Evolutionary conservation across 2,113 vertebrate genomes (phyloP).

Genomic region (Microcebus murinus): DNA sequence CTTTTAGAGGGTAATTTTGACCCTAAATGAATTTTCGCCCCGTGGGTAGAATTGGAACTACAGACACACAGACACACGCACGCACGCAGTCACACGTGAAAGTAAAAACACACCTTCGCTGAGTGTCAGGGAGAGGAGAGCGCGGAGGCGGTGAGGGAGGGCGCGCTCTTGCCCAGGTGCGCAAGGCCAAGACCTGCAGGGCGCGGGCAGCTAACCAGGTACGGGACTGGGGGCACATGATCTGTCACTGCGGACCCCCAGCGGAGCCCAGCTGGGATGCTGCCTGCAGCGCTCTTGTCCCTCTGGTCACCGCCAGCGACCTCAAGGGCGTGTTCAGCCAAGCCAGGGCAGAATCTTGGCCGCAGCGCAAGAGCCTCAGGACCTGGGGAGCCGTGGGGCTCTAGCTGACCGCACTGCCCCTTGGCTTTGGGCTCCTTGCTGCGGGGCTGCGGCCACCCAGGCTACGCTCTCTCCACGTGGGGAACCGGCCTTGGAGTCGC

Average conservation of each 20-base stretch:
- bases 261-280: background rate
- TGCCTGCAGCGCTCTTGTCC: background rate
- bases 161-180: background rate
- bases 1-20: background rate
- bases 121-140: background rate
- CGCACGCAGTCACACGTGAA: background rate
- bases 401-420: accelerated
- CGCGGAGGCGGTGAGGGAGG: background rate
- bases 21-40: background rate
- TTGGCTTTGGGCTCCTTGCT: background rate
- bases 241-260: background rate
- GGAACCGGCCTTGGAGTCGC: background rate
- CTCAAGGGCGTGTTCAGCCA: background rate
- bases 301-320: background rate
- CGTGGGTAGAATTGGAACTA: background rate
- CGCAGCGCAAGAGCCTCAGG: accelerated
- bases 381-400: too few species aligned
- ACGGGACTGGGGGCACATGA: background rate
- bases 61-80: background rate
- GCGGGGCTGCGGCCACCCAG: background rate
- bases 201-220: background rate
- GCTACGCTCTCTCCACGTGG: accelerated
- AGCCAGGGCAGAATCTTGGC: background rate
- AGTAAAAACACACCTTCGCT: background rate
- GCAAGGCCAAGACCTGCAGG: background rate